Base-by-base conservation (phyloP, 2,797 vertebrate genomes). In the Aphelocoma californica region DNA sequence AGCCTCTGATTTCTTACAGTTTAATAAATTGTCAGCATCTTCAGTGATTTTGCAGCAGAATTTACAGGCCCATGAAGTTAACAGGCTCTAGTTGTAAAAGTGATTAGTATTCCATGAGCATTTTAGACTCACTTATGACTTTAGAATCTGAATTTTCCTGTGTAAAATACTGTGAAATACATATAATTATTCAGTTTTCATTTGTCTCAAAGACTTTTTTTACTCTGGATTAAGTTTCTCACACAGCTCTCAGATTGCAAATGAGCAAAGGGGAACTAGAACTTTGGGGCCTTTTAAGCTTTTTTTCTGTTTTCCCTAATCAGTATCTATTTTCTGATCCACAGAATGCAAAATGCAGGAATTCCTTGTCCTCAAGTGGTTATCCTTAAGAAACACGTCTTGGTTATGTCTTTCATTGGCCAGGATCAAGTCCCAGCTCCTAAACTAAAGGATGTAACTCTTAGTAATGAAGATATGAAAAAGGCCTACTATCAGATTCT, bases 371-470 rank as follows among this genome's bases (percentile, higher is more conserved):
- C 99, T 4, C 96, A 99, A 89, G 99, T 99, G 91, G 98, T 99
- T 66, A 96, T 98, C 79, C 97, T 99, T 90, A 99, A 98, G 98
- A 99, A 99, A 78, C 99, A 99, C 42, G 97, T 99, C 97, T 98
- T 99, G 97, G 99, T 99, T 91, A 98, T 99, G 99, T 99, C 99
- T 10, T 99, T 99, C 97, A 99, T 99, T 92, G 99, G 99, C 56
- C 98, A 98, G 69, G 98, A 99, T 93, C 99, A 99, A 91, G 96
- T 99, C 38, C 99, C 99, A 73, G 99, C 99, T 67, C 99, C 99
- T 65, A 99, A 99, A 95, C 97, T 99, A 29, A 99, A 99, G 96
- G 99, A 99, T 94, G 98, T 98, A 75, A 97, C 95, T 47, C 96
- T 99, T 87, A 95, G 94, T 73, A 95, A 95, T 21, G 99, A 99